A percentile compares a stretch with the other conserved stretches of the same genome.
Conservation (phyloP, 1,140 invertebrate species). For the Caenorhabditis briggsae region DNA sequence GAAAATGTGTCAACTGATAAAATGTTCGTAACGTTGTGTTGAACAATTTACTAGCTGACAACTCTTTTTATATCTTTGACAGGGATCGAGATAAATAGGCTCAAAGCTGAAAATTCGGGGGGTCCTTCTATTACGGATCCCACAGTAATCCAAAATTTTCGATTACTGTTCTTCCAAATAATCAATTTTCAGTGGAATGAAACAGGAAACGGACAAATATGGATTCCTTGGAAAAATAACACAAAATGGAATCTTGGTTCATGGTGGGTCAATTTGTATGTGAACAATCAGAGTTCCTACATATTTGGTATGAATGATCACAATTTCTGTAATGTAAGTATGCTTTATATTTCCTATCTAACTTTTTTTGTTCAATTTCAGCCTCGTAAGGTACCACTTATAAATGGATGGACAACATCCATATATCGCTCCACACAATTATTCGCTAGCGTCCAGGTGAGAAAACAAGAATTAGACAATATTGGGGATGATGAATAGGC, state of each 20-base stretch:
- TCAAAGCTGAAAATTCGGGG: no score
- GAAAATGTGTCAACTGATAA: no score
- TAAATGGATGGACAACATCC: background rate
- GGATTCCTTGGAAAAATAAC: background rate
- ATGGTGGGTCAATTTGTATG: background rate
- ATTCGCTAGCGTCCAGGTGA: constrained; percentile 37
- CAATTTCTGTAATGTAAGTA: background rate
- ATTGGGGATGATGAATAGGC: background rate
- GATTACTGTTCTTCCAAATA: no score
- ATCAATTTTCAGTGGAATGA: background rate
- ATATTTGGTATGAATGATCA: background rate
- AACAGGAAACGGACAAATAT: background rate
- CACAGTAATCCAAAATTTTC: no score
- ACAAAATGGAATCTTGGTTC: constrained; percentile 3
- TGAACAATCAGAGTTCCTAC: background rate
- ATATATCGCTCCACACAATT: constrained; percentile 16
- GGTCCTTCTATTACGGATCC: no score
- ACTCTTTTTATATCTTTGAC: no score
- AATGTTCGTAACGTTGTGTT: no score
- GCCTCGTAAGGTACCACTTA: background rate
- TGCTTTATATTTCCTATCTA: no score
- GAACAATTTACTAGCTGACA: no score
- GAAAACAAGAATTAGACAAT: background rate
- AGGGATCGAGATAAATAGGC: no score
- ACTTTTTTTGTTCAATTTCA: background rate